Conservation (phyloP, 2,113 vertebrate species). For the Callospermophilus lateralis region DNA sequence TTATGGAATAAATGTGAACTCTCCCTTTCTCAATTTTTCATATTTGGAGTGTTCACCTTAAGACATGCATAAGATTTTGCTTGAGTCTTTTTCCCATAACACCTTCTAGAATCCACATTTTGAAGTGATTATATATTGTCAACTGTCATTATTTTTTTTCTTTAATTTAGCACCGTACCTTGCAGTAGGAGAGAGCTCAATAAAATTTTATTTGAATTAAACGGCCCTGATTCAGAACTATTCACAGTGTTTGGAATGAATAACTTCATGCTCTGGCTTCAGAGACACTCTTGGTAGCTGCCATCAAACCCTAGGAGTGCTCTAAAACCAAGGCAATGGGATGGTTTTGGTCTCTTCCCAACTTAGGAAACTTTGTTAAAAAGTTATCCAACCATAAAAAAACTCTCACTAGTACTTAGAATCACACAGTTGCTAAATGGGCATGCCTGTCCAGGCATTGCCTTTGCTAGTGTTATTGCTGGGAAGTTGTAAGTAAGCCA, state of each 20-base stretch:
- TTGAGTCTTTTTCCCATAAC: not conserved
- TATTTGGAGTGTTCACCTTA: not conserved
- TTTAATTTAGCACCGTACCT: not conserved
- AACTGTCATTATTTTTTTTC: not conserved
- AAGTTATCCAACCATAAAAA: not conserved
- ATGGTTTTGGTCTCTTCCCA: not conserved
- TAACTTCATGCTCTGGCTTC: not conserved
- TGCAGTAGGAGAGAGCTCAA: not conserved
- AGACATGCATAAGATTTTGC: not conserved
- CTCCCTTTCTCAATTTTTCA: not conserved
- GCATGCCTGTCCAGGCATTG: not conserved
- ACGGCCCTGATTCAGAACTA: not conserved
- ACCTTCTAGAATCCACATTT: not conserved
- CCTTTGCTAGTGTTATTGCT: not conserved
- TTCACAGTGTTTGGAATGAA: not conserved
- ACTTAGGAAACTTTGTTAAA: not conserved
- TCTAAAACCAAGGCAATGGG: not conserved
- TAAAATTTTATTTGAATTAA: constrained; percentile 21
- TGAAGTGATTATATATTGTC: not conserved
- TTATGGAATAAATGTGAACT: not conserved
- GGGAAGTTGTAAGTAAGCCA: constrained; percentile 8
- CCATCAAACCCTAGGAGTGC: not conserved
- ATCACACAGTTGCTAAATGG: not conserved
- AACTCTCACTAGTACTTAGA: not conserved
- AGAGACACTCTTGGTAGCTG: not conserved